Base-by-base conservation (phyloP, 2,888 invertebrate genomes). In the Brachypalpus laphriformis region DNA sequence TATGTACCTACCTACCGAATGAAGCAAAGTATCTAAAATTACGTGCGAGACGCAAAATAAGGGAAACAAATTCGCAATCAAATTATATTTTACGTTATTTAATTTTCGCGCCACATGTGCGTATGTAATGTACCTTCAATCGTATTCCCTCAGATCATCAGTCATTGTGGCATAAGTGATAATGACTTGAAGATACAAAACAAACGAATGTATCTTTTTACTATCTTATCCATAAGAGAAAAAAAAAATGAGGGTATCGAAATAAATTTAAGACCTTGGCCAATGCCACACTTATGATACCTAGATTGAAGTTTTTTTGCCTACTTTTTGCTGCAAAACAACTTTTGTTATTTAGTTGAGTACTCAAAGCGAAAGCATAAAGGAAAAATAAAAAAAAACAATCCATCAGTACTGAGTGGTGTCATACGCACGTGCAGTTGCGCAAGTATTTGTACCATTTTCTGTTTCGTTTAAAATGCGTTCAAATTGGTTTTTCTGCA, bases 341-440 rank as follows among this genome's bases (percentile, higher is more conserved):
- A 63, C 31, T 63, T 63, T 63, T 63, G 18, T 28, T 31, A 45
- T 63, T 18, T 8, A 18, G 45, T 45, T 47, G 61, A 40, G 61
- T 31, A 47, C 45, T 42, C 14, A n/a, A 8, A 20, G 22, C 5
- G 20, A n/a, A 57, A 37, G n/a, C 20, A 40, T 7, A 59, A 34
- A 37, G 11, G 20, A 31, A 22, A 45, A 45, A 31, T 34, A 14
- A 28, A 59, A 49, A 72, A 40, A 5, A 47, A 20, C 57, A 40
- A 72, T 61, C 57, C 72, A 54, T 72, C 54, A 59, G 5, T 40
- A 51, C 16, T 11, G 22, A 59, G 57, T 57, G 75, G 65, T 66
- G 66, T 49, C 66, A 49, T 9, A 76, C 76, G 49, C 76, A 76
- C 76, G 68, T 76, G 76, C 59, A 75, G 34, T 75, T 70, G 56